phyloP scores from a whole-genome alignment of 2,797 vertebrate genomes.

The Oophaga sylvatica region DNA sequence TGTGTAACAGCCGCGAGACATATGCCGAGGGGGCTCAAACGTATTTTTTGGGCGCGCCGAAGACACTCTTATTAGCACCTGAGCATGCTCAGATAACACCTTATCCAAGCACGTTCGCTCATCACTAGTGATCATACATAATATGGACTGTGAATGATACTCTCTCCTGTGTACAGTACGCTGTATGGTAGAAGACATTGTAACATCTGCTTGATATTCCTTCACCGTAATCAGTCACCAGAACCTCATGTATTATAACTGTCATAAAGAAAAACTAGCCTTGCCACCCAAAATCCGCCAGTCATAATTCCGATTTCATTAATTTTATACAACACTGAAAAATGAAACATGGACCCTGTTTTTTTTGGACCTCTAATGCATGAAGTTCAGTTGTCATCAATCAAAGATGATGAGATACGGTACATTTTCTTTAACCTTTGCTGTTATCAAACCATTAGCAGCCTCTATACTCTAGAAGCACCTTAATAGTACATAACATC shows the following conservation, averaged over 20 bases:
- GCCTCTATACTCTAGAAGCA: neutral
- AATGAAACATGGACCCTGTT: neutral
- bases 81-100: too few relatives aligned
- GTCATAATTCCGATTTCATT: too few relatives aligned
- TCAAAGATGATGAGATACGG: neutral
- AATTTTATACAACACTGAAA: neutral
- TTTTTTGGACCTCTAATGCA: neutral
- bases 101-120: too few relatives aligned
- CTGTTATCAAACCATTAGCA: neutral
- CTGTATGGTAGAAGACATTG: too few relatives aligned
- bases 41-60: too few relatives aligned
- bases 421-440: neutral
- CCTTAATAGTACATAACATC: neutral
- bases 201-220: neutral
- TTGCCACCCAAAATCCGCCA: neutral
- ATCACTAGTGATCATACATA: too few relatives aligned
- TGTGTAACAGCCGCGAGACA: too few relatives aligned
- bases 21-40: too few relatives aligned
- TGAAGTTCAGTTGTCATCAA: neutral
- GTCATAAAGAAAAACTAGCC: neutral
- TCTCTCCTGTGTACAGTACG: too few relatives aligned
- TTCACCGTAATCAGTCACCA: neutral
- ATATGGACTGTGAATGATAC: too few relatives aligned
- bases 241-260: neutral
- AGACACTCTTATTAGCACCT: too few relatives aligned